phyloP scores from a whole-genome alignment of 92 coral and sea anemone genomes.

The Plumapathes pennacea region DNA sequence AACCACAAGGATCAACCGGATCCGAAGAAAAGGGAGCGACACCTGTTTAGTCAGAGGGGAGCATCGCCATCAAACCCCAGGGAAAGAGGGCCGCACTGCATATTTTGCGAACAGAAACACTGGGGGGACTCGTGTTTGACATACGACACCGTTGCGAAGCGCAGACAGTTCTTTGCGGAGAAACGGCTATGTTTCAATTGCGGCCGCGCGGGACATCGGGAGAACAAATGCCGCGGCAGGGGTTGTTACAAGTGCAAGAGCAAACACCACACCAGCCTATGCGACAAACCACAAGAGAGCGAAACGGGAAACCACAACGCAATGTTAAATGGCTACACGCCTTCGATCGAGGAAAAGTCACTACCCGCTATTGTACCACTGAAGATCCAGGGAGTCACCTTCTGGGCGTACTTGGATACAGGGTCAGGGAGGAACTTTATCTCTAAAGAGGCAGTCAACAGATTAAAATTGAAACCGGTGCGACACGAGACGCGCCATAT shows the following conservation, averaged over 20 bases:
- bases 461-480: conserved; percentile 23
- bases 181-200: conserved; percentile 56
- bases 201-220: conserved; percentile 33
- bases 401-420: conserved; percentile 61
- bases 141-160: not conserved
- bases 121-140: not conserved
- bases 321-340: conserved; percentile 5
- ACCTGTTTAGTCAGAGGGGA: conserved; percentile 19
- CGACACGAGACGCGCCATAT: conserved; percentile 45
- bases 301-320: not conserved
- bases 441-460: conserved; percentile 34
- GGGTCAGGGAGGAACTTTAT: conserved; percentile 65
- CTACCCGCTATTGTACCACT: conserved; percentile 61
- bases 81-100: conserved; percentile 1
- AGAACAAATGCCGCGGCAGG: conserved; percentile 25
- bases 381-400: conserved; percentile 21
- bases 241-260: conserved; percentile 38
- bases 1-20: not conserved
- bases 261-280: conserved; percentile 57
- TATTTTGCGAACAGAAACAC: conserved; percentile 6
- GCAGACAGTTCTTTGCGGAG: conserved; percentile 28
- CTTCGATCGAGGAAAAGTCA: conserved; percentile 12
- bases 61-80: not conserved
- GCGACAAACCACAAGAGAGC: conserved; percentile 5
- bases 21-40: conserved; percentile 9